Base-by-base conservation (phyloP, 2,113 vertebrate species). In the Taurulus bubalis region DNA sequence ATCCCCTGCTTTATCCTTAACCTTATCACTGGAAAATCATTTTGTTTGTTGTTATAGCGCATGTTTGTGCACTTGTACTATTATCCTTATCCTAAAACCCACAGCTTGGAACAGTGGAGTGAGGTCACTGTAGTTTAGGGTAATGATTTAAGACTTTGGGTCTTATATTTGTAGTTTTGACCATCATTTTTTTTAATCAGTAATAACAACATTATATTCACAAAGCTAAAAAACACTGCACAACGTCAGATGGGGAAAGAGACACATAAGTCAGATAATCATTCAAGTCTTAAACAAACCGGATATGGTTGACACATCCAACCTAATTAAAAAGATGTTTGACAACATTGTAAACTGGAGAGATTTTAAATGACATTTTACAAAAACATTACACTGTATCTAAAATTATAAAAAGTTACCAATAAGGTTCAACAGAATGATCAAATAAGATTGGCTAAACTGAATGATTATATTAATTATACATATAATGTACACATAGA, bases 1-100 rank as follows among this genome's bases (percentile, higher is more conserved):
- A 71, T 75, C 73, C n/a, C 20, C 58, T 36, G 36, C 53, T 24
- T 85, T 82, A 85, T 85, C 81, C 11, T 53, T 32, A 32, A 62
- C 34, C 53, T 79, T 74, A 86, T 89, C 42, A 24, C 51, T 71
- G 34, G 10, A 75, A 77, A 75, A 67, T 47, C 12, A 28, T 65
- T 40, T 62, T 59, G 75, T 87, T 78, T 85, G 51, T 71, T 80
- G 75, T 79, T 75, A 8, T 26, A 36, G 8, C 8, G 2, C 34
- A 32, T 53, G 4, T 26, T 10, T 83, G 47, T 67, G 62, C 66
- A 30, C n/a, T 30, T 75, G 32, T 65, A n/a, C 32, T 66, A 24
- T 69, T 38, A 62, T 59, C 40, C 22, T 86, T 63, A 69, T 74
- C 38, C 38, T 11, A 24, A 53, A 80, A 65, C 38, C 24, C 16